These are phyloP conservation scores for Actinia equina DNA, from an alignment of 64 coral and sea anemone species.

Conservation along the genomic window DNA sequence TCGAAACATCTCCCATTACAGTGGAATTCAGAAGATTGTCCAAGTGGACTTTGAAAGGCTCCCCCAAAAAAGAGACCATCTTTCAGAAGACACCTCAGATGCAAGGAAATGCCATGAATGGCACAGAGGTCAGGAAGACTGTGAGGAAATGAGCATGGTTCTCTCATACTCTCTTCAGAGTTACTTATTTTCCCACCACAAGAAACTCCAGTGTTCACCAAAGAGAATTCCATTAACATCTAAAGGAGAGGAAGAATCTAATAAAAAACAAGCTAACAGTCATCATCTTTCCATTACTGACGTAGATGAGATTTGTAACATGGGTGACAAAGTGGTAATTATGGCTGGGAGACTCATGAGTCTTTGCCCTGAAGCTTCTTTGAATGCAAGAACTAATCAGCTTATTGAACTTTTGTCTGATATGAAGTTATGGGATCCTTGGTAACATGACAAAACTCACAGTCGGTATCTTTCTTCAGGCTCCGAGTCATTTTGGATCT, in stretches of 20 bases:
- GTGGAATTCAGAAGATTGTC: not conserved
- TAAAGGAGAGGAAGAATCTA: not conserved
- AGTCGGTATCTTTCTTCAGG: too few relatives aligned
- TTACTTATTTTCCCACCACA: conserved; percentile 20
- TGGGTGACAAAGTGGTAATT: conserved; percentile 11
- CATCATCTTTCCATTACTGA: conserved; percentile 4
- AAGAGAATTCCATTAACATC: not conserved
- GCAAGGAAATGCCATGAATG: not conserved
- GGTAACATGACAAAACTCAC: not conserved
- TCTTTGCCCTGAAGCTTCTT: not conserved
- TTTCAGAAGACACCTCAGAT: not conserved
- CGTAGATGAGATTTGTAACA: conserved; percentile 5
- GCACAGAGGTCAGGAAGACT: not conserved
- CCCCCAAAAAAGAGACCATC: not conserved
- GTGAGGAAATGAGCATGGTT: not conserved
- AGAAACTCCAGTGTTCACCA: conserved; percentile 14
- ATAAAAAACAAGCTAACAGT: not conserved
- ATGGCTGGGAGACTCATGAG: not conserved
- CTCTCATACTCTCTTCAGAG: conserved; percentile 12
- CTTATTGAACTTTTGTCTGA: not conserved
- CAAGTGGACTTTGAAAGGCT: not conserved
- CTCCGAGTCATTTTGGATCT: too few relatives aligned
- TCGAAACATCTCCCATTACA: not conserved
- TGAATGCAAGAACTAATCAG: not conserved
- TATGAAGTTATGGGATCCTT: conserved; percentile 6